Base-by-base conservation (phyloP, 2,888 invertebrate species). In the Oxycera nigricornis region DNA sequence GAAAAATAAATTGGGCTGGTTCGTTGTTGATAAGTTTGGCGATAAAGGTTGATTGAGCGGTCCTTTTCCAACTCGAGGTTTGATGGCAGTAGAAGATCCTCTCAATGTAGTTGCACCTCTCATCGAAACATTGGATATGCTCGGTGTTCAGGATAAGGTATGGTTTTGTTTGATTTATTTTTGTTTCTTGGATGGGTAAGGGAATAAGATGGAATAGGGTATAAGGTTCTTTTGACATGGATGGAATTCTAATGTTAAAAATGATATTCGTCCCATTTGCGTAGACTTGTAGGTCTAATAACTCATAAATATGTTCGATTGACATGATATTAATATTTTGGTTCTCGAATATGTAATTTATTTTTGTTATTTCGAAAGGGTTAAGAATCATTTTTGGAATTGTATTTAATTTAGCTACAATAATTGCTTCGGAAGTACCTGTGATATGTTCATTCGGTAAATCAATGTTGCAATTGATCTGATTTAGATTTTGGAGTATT, bases 391-490 rank as follows among this genome's bases (percentile, higher is more conserved):
- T 0, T 62, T 2, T 62, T 0, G 62, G 2, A 1, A 62, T 62
- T 1, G 39, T 1, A 2, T 62, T 62, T 1, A 62, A 35, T 62
- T 35, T 62, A 0, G 62, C 62, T 2, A 62, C 20, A 1, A 62
- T 31, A 7, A 62, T 35, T 17, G 62, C 62, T 62, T 62, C 62
- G 17, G 35, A 31, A 9, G 39, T 62, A 0, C 62, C 35, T 3
- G 35, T 1, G 0, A 62, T 0, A 2, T 62, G 31, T 1, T 62
- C 39, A 14, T 1, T 31, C 0, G 39, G 1, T 0, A 62, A 26
- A 22, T 62, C 62, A 20, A 62, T 62, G 20, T 62, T 62, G 1
- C 39, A 62, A 17, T 62, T 35, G 2, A 35, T 62, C 22, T 62
- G 62, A 39, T 62, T 62, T 11, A 62, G 62, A 35, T 62, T 35